Base-by-base conservation (phyloP, 2,113 vertebrate genomes). In the Scatophagus argus region DNA sequence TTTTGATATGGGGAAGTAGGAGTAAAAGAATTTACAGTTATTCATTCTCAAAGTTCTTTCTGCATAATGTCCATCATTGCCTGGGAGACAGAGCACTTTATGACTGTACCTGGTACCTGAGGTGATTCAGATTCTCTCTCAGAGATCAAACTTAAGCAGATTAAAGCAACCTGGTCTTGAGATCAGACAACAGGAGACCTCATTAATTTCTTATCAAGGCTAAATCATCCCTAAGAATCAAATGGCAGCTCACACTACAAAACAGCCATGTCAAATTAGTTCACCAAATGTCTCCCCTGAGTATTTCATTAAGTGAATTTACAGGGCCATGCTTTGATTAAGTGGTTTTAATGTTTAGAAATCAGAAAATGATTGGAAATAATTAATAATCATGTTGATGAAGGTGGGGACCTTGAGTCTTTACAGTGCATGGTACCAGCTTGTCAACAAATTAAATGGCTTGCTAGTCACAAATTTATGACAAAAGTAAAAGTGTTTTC, bases 291-390 rank as follows among this genome's bases (percentile, higher is more conserved):
- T 74, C 8, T 21, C 29, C 47, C 13, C 7, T 2, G 41, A 81
- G 60, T 79, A 63, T 85, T 83, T 70, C 27, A 82, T 65, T 67
- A 21, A 55, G 12, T 12, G n/a, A 74, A 66, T 74, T 83, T 60
- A 51, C 46, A 60, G 38, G 19, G 58, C 2, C 29, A 31, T 0
- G 6, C 61, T 64, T 82, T 71, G 58, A 87, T 81, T 84, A 78
- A 87, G 77, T 4, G 1, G 62, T 67, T 60, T n/a, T 56, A 71
- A 72, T 81, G 44, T 60, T 65, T 62, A 75, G 55, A 31, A 25
- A n/a, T n/a, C 39, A 41, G 74, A 59, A 81, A 68, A 76, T 64
- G 44, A 69, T 47, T 51, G 51, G 47, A 63, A 73, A 36, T 52
- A 78, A 78, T 80, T 44, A 71, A 78, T 74, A 81, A 79, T 12